A percentile compares a stretch with the other conserved stretches of the same genome.
These are phyloP conservation scores for Congeria kusceri DNA, from an alignment of 2,888 invertebrate species.

Conservation along the genomic window DNA sequence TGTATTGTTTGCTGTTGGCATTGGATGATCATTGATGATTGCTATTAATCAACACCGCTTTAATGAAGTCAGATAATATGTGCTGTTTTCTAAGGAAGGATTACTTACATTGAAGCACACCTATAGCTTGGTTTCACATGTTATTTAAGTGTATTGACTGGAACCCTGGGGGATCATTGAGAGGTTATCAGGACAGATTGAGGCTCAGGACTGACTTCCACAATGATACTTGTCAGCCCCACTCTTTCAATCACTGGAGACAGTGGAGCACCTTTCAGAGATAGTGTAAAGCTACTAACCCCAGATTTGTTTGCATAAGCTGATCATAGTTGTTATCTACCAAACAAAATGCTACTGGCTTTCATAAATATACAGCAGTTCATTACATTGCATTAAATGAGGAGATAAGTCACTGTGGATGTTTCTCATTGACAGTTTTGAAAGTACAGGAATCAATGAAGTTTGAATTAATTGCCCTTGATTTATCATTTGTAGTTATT, in stretches of 20 bases:
- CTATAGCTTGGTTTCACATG: slow-evolving; percentile 36
- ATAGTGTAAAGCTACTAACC: slow-evolving; percentile 29
- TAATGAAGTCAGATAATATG: not conserved
- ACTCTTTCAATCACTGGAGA: slow-evolving; percentile 15
- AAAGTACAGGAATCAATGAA: no score
- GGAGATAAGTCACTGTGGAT: slow-evolving; percentile 7
- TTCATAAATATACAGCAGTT: slow-evolving; percentile 39
- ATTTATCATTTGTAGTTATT: no score
- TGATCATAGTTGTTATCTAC: slow-evolving; percentile 21
- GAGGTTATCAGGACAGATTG: slow-evolving; percentile 1
- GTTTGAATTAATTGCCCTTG: no score
- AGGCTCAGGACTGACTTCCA: slow-evolving; percentile 26
- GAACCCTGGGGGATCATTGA: not conserved
- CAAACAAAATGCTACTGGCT: slow-evolving; percentile 13
- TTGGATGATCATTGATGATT: not conserved
- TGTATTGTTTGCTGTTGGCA: not conserved
- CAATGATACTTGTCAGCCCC: slow-evolving; percentile 14
- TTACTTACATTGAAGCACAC: slow-evolving; percentile 39
- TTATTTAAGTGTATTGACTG: slow-evolving; percentile 10
- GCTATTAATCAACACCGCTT: slow-evolving; percentile 1
- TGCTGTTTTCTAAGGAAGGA: slow-evolving; percentile 8
- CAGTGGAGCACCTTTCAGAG: slow-evolving; percentile 14
- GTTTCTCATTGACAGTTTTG: slow-evolving; percentile 8
- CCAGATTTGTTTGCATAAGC: slow-evolving; percentile 23
- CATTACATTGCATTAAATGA: not conserved